Conservation (phyloP, 1,140 invertebrate species). For the Bactericera cockerelli region DNA sequence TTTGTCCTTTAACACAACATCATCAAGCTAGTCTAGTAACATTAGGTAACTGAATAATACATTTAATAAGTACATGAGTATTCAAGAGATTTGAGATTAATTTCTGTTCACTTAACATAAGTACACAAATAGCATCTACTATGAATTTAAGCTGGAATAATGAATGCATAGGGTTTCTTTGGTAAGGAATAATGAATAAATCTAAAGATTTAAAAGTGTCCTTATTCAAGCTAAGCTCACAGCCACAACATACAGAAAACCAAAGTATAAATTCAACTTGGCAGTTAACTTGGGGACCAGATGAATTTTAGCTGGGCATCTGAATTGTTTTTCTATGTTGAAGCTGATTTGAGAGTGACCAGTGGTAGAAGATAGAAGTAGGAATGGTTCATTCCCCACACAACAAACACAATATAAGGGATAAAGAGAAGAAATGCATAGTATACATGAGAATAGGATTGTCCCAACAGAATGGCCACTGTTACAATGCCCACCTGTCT, state of each 20-base stretch:
- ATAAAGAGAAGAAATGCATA: slow-evolving; percentile 81
- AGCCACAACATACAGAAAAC: slow-evolving; percentile 71
- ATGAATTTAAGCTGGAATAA: no score
- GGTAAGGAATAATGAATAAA: no score
- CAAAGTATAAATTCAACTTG: slow-evolving; percentile 78
- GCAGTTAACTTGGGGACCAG: slow-evolving; percentile 75
- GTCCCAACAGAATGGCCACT: slow-evolving; percentile 81
- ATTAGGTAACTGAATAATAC: no score
- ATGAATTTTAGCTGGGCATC: slow-evolving; percentile 55
- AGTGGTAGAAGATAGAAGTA: slow-evolving; percentile 77
- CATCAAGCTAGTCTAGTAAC: no score
- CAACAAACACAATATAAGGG: slow-evolving; percentile 78
- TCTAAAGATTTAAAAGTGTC: no score
- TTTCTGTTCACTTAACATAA: no score
- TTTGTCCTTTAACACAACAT: no score
- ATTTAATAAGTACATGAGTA: no score
- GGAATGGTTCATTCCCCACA: slow-evolving; percentile 65
- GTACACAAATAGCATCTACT: no score
- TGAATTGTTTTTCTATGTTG: slow-evolving; percentile 76
- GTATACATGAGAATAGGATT: slow-evolving; percentile 74
- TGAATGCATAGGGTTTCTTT: no score
- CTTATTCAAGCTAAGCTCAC: slow-evolving; percentile 31
- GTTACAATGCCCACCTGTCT: slow-evolving; percentile 40
- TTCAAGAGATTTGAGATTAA: no score
- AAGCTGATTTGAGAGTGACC: slow-evolving; percentile 76